Evolutionary conservation across 1,140 invertebrate genomes (phyloP), one percentile per base, ranked within the genome.

Genomic region (Helicoverpa zea): DNA sequence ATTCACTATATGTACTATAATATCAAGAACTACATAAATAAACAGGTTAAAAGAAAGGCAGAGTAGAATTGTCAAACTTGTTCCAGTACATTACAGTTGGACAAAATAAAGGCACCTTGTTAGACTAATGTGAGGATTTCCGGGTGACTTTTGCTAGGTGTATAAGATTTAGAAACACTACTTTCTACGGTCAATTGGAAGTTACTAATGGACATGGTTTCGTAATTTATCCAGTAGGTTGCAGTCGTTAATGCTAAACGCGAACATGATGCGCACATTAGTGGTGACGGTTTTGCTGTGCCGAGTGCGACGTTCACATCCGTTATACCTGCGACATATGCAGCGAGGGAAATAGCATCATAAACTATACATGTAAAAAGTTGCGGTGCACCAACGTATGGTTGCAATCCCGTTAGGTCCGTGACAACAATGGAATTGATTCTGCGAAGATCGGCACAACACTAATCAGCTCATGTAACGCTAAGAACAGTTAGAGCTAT

Each of bases 231-330:
- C 54, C 52, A 54, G 59, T 75, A 13, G 52, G 63, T 81, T 78
- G 72, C 49, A 58, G 72, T 70, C 47, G 63, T 66, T 66, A 58
- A 16, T 68, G 56, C 10, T 77, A 64, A 64, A 77, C 74, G 59
- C n/a, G 64, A 59, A 81, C 80, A 81, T 66, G 80, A 81, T 73
- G 75, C 64, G 56, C 12, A 58, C 74, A 81, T 81, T 81, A 77
- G 73, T 63, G 66, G 18, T 68, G 58, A 72, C 9, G 52, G 47
- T 77, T 51, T 64, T 63, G 49, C 23, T 52, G 61, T 23, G 11
- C 10, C 16, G 49, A 54, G 61, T 54, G n/a, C 49, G 43, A 77
- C 68, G 49, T 52, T 64, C 30, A 80, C 35, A 73, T 72, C 47
- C 68, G n/a, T 54, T 80, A 56, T 23, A 70, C 58, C 49, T 74